A percentile compares a stretch with the other conserved stretches of the same genome.
These are phyloP conservation scores for Drosophila robusta DNA, from an alignment of 2,888 invertebrate species.

Conservation along the genomic window DNA sequence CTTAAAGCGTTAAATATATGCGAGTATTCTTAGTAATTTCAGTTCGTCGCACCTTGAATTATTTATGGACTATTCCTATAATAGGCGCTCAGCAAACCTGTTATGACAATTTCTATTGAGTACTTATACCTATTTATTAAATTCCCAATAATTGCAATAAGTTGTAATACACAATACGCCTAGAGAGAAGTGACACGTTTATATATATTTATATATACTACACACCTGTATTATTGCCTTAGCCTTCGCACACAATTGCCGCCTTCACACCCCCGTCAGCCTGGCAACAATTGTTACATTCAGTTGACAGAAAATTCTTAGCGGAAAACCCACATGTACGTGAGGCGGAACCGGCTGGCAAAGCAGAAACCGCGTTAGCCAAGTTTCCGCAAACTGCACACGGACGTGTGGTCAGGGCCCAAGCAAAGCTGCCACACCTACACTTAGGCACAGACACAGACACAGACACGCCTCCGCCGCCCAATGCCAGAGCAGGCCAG, in stretches of 20 bases:
- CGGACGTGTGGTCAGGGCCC: constrained; percentile 3
- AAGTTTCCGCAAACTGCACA: constrained; percentile 53
- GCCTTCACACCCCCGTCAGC: neutral
- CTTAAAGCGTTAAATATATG: no score
- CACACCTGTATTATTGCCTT: constrained; percentile 1
- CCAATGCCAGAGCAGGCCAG: constrained; percentile 3
- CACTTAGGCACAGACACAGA: constrained; percentile 9
- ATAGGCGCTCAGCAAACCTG: neutral
- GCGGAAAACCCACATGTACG: constrained; percentile 68
- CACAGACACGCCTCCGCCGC: no score
- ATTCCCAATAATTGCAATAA: neutral
- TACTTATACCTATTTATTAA: neutral
- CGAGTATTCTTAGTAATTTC: no score
- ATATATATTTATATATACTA: neutral
- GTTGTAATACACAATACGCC: neutral
- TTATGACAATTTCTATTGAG: neutral
- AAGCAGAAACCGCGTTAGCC: constrained; percentile 35
- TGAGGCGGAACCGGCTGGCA: constrained; percentile 19
- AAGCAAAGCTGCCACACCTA: constrained; percentile 14
- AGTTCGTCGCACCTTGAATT: neutral
- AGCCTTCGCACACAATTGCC: neutral
- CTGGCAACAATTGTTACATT: constrained; percentile 52
- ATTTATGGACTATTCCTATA: neutral
- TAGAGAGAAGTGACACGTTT: neutral
- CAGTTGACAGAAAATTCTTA: constrained; percentile 54